Conservation (phyloP, 2,113 vertebrate species). For the Limanda limanda region DNA sequence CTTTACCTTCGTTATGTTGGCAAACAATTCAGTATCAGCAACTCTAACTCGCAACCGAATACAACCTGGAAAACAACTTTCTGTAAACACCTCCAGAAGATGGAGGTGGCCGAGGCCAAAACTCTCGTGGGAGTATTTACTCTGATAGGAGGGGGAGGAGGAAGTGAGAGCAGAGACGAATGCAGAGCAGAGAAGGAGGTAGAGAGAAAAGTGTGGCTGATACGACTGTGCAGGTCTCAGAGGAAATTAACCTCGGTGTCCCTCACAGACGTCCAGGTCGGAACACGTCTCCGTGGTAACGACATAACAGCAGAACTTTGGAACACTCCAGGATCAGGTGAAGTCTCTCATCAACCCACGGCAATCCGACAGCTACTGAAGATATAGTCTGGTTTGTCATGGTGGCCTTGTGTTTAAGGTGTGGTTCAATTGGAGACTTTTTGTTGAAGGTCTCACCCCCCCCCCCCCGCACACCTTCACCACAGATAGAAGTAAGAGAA, state of each 20-base stretch:
- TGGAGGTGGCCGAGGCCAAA: not conserved
- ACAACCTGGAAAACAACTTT: not conserved
- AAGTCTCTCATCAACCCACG: not conserved
- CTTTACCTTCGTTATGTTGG: not conserved
- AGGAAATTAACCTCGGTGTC: constrained; percentile 1
- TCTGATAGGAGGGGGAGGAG: not conserved
- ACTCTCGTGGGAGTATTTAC: not conserved
- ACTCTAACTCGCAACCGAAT: not conserved
- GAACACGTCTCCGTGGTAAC: not conserved
- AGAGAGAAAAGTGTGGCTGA: not conserved
- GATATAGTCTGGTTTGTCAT: too few species aligned
- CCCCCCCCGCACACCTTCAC: not conserved
- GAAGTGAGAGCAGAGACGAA: not conserved
- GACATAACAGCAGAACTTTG: not conserved
- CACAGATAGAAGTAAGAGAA: not conserved
- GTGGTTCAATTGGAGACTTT: not conserved
- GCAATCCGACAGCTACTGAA: too few species aligned
- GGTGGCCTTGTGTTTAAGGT: too few species aligned
- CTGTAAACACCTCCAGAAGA: not conserved
- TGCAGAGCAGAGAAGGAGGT: not conserved
- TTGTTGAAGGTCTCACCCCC: not conserved
- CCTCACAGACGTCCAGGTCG: constrained; percentile 15
- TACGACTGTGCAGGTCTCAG: constrained; percentile 6
- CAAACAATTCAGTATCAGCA: not conserved
- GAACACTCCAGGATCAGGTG: not conserved